Conservation (phyloP, 2,888 invertebrate species). For the Tortrix viridana region DNA sequence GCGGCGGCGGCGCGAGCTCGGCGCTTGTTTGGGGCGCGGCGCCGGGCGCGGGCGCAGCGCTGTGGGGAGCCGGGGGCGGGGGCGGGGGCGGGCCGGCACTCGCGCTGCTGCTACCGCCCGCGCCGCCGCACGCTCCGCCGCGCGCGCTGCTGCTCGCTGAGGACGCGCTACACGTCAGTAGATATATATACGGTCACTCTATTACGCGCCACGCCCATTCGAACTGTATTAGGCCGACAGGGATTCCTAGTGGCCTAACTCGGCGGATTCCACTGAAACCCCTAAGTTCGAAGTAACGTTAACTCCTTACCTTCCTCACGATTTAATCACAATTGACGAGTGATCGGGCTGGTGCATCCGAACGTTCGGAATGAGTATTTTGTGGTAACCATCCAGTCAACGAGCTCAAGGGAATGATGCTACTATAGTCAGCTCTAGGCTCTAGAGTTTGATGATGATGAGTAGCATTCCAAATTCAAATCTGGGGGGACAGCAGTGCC, state of each 20-base stretch:
- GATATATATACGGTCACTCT: not conserved
- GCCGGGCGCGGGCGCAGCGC: conserved; percentile 38
- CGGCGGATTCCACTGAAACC: not conserved
- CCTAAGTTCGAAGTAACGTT: too few relatives aligned
- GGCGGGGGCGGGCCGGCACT: conserved; percentile 40
- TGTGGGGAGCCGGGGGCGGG: conserved; percentile 36
- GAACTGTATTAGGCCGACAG: not conserved
- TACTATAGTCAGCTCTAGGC: too few relatives aligned
- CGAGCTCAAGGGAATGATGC: too few relatives aligned
- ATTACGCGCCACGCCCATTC: too few relatives aligned
- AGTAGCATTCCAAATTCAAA: too few relatives aligned
- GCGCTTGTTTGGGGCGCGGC: conserved; percentile 43
- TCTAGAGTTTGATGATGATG: too few relatives aligned
- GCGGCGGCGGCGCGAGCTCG: conserved; percentile 38
- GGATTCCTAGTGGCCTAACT: not conserved
- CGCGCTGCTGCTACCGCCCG: conserved; percentile 31
- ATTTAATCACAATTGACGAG: too few relatives aligned
- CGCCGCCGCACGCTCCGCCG: conserved; percentile 37
- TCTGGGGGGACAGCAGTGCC: too few relatives aligned
- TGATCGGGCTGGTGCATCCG: too few relatives aligned
- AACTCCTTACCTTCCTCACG: too few relatives aligned
- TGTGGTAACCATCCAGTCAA: too few relatives aligned
- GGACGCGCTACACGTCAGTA: conserved; percentile 10
- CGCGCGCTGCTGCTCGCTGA: conserved; percentile 15
- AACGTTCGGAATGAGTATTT: too few relatives aligned